Base-by-base conservation (phyloP, 2,888 invertebrate genomes). In the Lepidocyrtoides sp. region DNA sequence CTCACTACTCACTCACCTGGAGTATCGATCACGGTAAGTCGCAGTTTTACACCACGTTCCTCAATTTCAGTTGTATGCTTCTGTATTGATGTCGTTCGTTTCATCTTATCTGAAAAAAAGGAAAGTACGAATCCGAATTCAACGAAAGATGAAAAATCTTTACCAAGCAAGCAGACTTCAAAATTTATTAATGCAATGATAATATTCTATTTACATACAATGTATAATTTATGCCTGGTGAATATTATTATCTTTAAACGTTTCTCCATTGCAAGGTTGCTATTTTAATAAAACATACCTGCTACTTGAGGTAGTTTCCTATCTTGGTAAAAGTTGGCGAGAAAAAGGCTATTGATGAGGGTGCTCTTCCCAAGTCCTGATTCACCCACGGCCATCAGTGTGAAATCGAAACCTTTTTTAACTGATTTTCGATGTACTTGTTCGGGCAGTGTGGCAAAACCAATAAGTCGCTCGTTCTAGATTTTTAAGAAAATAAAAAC, bases 351-450 rank as follows among this genome's bases (percentile, higher is more conserved):
- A 95, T 99, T 99, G 83, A 99, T 98, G 75, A 99, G 96, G 0
- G 99, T 99, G 0, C 99, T 98, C 96, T 99, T 99, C 48, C 99
- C 99, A 51, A 99, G 96, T 63, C 93, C 93, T 10, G 91, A 91
- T 51, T 93, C 93, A 48, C 93, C 93, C 17, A 93, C 92, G 1
- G 99, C 99, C 99, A 99, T 99, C 20, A 99, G 96, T 0, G 99
- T 99, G 95, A 99, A 99, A 95, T 99, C 99, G 95, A 99, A 99
- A 32, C 99, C 99, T 95, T 99, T 99, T 95, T 99, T 99, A 85
- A 99, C 99, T 0, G 98, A 99, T 95, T 99, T 99, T 93, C 99
- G 96, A 95, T 99, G 99, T 32, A 99, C 99, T 96, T 99, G 99
- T 95, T 99, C 99, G 1, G 99, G 99, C 60, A 99, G 96, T 96